Evolutionary conservation across 2,797 vertebrate species (phyloP).

Genomic region (Varecia variegata): DNA sequence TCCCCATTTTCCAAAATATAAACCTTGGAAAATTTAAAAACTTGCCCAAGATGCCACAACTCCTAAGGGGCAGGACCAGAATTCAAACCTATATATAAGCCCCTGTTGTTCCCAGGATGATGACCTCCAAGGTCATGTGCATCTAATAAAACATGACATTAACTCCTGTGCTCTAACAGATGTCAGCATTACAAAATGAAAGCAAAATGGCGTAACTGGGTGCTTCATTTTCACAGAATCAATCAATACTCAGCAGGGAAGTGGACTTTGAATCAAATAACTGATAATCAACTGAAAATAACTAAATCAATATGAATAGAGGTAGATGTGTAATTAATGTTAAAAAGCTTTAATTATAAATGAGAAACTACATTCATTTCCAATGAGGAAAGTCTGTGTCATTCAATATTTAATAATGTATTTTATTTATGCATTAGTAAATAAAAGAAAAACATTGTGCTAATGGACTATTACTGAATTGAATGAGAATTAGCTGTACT

Average conservation of each 20-base stretch:
- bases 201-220: neutral
- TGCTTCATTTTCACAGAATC: slow-evolving; percentile 2
- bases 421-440: neutral
- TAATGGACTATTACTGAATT: neutral
- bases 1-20: neutral
- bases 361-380: neutral
- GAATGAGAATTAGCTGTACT: neutral
- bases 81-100: neutral
- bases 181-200: neutral
- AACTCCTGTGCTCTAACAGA: neutral
- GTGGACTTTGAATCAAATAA: neutral
- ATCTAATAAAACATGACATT: neutral
- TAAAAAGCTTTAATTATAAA: neutral
- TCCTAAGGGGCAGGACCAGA: neutral
- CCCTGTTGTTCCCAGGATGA: neutral
- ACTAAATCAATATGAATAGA: neutral
- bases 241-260: neutral
- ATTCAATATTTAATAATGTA: neutral
- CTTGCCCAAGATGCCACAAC: neutral
- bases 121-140: neutral
- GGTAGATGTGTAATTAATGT: neutral
- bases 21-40: neutral
- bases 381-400: neutral
- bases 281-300: neutral
- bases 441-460: neutral